Evolutionary conservation across 2,113 vertebrate species (phyloP), one percentile per base, ranked within the genome.

Genomic region (Passer domesticus): DNA sequence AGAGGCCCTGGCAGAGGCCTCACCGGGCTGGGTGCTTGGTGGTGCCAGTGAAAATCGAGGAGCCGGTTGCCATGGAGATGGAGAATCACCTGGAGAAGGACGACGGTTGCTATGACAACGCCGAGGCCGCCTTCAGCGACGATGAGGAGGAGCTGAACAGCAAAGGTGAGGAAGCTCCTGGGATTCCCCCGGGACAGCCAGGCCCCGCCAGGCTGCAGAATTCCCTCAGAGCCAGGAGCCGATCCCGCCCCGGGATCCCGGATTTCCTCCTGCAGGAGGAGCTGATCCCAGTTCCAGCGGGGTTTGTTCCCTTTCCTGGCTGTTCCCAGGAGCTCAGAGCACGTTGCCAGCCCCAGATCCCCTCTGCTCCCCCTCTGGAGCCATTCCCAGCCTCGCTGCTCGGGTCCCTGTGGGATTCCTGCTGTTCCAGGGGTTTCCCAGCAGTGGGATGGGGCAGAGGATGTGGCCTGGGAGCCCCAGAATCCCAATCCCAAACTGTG

Each of bases 81-180:
- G 99, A 99, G 76, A 99, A 99, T 91, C 98, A 99, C 35, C 97
- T 99, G 96, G 99, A 99, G 82, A 99, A 99, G 94, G 99, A 99
- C 2, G 99, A 99, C 31, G 97, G 98, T 95, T 99, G 99, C 98
- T 99, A 99, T 13, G 99, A 99, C 98, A 98, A 97, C 24, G 99
- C 99, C 0, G 99, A 99, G 84, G 99, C 99, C 0, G 98, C 99
- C 6, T 99, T 99, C 96, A 99, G 99, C 6, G 99, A 99, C 0
- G 99, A 99, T 0, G 99, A 99, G 72, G 99, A 99, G 11, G 99
- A 99, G 28, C 73, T 99, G 84, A 98, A 96, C 96, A 99, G 95
- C 96, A 99, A 99, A 98, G 98, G 99, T 99, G 83, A 97, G 96
- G 67, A 7, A 52, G 15, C 9, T 30, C 53, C 69, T 1, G 37